Conservation (phyloP, 2,113 vertebrate genomes). For the Cololabis saira region DNA sequence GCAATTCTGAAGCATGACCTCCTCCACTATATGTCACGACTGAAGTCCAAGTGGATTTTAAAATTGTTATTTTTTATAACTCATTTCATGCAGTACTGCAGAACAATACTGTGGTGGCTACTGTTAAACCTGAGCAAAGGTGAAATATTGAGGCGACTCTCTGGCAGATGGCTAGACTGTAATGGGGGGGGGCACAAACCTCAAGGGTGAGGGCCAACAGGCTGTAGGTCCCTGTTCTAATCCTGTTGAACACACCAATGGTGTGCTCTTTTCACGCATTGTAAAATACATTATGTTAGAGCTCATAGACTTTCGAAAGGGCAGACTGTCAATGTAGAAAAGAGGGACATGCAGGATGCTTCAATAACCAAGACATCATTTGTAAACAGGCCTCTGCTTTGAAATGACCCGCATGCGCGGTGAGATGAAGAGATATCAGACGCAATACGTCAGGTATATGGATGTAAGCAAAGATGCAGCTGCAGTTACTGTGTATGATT, state of each 20-base stretch:
- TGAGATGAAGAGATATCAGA: too few relatives aligned
- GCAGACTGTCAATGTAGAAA: background rate
- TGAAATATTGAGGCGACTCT: constrained; percentile 30
- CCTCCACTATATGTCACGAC: constrained; percentile 40
- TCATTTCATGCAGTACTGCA: constrained; percentile 41
- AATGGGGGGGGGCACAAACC: constrained; percentile 40
- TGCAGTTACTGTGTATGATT: too few relatives aligned
- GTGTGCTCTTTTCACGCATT: constrained; percentile 22
- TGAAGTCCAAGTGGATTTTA: constrained; percentile 59
- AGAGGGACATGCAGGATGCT: background rate
- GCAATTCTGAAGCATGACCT: constrained; percentile 49
- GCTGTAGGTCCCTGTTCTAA: constrained; percentile 29
- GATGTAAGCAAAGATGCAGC: too few relatives aligned
- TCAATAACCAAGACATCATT: background rate
- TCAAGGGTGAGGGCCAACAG: constrained; percentile 30
- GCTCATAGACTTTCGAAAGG: background rate
- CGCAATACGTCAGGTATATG: too few relatives aligned
- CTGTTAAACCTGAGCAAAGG: constrained; percentile 13
- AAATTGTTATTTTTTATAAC: constrained; percentile 59
- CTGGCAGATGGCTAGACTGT: constrained; percentile 53
- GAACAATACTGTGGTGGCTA: constrained; percentile 26
- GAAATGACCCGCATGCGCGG: too few relatives aligned
- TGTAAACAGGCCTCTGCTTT: too few relatives aligned
- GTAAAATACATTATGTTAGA: constrained; percentile 15
- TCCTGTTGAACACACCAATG: constrained; percentile 20